Evolutionary conservation across 2,797 vertebrate genomes (phyloP).

Genomic region (Enteromius radiatus): DNA sequence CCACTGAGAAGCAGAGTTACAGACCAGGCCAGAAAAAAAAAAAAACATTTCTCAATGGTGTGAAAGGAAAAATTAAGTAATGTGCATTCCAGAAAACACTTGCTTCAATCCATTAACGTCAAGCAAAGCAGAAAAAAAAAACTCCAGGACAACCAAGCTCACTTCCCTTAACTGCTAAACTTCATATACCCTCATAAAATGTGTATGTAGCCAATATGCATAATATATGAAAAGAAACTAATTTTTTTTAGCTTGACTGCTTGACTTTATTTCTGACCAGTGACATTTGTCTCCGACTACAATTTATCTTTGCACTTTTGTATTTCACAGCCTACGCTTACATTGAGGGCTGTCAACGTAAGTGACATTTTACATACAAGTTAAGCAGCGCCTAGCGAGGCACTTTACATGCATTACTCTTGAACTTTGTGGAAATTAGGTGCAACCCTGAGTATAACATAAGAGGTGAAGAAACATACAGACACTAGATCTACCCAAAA

Average conservation of each 20-base stretch:
- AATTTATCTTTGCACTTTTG: conserved; percentile 3
- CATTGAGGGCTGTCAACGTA: conserved; percentile 1
- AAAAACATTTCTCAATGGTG: not conserved
- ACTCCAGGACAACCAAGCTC: not conserved
- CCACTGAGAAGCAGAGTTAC: not conserved
- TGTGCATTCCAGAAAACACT: conserved; percentile 10
- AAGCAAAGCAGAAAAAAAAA: not conserved
- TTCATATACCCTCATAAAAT: not conserved
- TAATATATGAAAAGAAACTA: too few species aligned
- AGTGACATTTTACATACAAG: conserved; percentile 25
- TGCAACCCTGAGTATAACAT: not conserved
- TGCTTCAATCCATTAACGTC: conserved; percentile 5
- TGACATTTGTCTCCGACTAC: not conserved
- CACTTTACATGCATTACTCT: conserved; percentile 3
- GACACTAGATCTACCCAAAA: not conserved
- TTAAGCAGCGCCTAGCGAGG: not conserved
- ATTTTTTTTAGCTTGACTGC: not conserved
- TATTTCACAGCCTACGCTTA: conserved; percentile 5
- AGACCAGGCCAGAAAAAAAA: conserved; percentile 5
- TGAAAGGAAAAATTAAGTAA: conserved; percentile 19
- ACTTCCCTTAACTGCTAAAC: not conserved
- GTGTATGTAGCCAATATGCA: not conserved
- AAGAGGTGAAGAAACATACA: not conserved
- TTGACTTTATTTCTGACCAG: not conserved
- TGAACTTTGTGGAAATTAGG: not conserved